Evolutionary conservation across 2,797 vertebrate genomes (phyloP).

Genomic region (Acrocephalus scirpaceus): DNA sequence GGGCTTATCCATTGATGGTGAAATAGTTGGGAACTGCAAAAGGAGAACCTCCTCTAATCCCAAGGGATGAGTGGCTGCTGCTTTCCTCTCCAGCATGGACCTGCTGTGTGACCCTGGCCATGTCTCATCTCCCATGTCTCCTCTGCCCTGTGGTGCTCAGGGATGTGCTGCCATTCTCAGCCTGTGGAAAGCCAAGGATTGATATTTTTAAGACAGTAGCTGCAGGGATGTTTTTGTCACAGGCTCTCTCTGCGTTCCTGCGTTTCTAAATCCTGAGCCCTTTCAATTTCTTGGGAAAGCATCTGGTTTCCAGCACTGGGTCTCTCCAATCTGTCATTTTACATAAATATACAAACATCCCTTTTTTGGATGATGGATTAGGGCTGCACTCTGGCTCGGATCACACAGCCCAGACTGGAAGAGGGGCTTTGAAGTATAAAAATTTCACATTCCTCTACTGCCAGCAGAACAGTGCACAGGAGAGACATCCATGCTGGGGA

Average conservation of each 20-base stretch:
- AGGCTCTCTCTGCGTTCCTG: background rate
- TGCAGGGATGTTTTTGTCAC: background rate
- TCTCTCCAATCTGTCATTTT: slow-evolving; percentile 35
- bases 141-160: background rate
- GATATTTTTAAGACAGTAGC: background rate
- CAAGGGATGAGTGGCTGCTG: background rate
- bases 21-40: background rate
- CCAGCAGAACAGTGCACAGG: background rate
- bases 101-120: background rate
- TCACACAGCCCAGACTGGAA: slow-evolving; percentile 15
- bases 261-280: background rate
- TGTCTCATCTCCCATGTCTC: background rate
- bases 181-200: fast-evolving
- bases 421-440: slow-evolving; percentile 17
- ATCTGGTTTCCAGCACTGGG: slow-evolving; percentile 56
- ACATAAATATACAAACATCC: slow-evolving; percentile 59
- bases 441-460: background rate
- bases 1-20: background rate
- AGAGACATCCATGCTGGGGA: background rate
- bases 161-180: background rate
- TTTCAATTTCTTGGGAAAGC: slow-evolving; percentile 53
- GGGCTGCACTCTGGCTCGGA: slow-evolving; percentile 12
- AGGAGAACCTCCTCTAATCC: background rate
- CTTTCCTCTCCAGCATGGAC: background rate
- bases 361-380: slow-evolving; percentile 30